Evolutionary conservation across 2,888 invertebrate species (phyloP).

Genomic region (Magallana nippona): DNA sequence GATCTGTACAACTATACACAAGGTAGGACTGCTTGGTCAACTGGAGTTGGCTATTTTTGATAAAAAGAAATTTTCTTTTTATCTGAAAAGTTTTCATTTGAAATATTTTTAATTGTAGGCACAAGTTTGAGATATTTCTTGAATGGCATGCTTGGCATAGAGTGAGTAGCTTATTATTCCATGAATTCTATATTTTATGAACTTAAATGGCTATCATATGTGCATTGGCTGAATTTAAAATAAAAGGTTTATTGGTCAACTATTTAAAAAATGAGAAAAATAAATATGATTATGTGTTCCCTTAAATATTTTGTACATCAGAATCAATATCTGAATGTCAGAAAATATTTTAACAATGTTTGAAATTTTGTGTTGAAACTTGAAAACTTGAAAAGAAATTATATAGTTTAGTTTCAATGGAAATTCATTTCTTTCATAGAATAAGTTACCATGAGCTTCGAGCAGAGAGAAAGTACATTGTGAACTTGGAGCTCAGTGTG

Average conservation of each 20-base stretch:
- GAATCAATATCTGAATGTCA: no score
- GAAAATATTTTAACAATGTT: no score
- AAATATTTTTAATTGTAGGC: neutral
- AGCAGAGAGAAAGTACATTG: constrained; percentile 40
- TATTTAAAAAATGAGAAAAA: no score
- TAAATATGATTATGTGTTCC: no score
- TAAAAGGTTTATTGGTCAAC: no score
- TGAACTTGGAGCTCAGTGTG: constrained; percentile 43
- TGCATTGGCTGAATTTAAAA: no score
- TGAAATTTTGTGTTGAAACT: no score
- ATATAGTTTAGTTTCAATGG: no score
- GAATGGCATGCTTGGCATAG: constrained; percentile 26
- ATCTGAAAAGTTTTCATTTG: neutral
- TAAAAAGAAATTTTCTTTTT: no score
- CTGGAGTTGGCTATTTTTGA: no score
- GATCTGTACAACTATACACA: constrained; percentile 53
- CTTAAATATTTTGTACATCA: no score
- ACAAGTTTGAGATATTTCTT: constrained; percentile 9
- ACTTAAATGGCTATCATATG: neutral
- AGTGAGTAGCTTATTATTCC: neutral
- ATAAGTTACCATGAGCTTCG: neutral
- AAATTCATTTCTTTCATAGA: neutral
- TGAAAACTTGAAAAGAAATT: neutral
- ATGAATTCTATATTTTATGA: neutral
- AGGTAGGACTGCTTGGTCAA: constrained; percentile 29